Evolutionary conservation across 2,888 invertebrate genomes (phyloP).

Genomic region (Nemurella pictetii): DNA sequence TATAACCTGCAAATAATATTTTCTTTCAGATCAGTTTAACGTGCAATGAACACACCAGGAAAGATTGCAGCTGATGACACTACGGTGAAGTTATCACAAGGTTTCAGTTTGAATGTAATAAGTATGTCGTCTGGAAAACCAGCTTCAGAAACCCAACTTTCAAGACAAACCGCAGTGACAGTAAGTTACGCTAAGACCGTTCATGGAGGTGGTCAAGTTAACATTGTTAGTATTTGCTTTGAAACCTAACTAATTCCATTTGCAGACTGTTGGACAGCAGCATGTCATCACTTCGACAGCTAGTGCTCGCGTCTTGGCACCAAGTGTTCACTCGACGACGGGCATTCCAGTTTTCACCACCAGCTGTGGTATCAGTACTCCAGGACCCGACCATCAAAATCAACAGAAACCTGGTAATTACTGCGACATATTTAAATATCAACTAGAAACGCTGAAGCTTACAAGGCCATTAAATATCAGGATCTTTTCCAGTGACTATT

Average conservation of each 20-base stretch:
- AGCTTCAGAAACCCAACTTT: neutral
- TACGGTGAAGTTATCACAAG: neutral
- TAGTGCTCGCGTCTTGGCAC: neutral
- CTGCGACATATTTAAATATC: neutral
- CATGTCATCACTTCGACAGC: neutral
- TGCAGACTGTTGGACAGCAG: neutral
- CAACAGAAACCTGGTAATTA: slow-evolving; percentile 7
- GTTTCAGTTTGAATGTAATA: neutral
- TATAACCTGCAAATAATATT: no score
- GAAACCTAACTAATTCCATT: neutral
- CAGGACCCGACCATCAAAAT: neutral
- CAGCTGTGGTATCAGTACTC: neutral
- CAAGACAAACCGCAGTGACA: neutral
- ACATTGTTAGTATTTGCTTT: neutral
- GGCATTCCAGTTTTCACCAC: neutral
- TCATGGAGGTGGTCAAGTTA: no score
- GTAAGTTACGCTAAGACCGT: no score
- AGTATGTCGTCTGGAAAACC: neutral
- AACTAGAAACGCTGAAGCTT: neutral
- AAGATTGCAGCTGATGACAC: neutral
- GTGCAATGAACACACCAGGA: neutral
- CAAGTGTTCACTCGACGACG: neutral
- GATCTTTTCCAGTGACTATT: neutral
- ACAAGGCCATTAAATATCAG: neutral
- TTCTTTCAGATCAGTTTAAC: neutral